A percentile compares a stretch with the other conserved stretches of the same genome.
phyloP scores from a whole-genome alignment of 2,888 invertebrate genomes.

The Apamea crenata region DNA sequence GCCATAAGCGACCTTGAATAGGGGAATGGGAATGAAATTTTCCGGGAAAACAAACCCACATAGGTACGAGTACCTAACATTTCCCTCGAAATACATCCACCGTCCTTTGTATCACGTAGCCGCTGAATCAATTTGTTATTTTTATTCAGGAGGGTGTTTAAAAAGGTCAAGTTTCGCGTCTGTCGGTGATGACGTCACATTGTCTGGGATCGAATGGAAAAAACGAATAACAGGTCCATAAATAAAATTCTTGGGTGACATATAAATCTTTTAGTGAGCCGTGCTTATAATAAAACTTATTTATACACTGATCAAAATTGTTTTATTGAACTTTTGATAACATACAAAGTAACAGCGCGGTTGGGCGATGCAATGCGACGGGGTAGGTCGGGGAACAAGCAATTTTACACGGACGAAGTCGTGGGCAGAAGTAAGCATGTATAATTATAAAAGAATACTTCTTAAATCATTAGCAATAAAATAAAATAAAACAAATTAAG shows the following conservation, averaged over 20 bases:
- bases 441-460: no score
- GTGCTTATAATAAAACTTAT: slow-evolving; percentile 52
- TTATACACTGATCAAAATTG: slow-evolving; percentile 15
- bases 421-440: no score
- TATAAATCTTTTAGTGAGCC: slow-evolving; percentile 63
- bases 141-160: slow-evolving; percentile 48
- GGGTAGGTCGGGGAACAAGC: no score
- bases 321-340: not conserved
- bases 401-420: no score
- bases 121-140: slow-evolving; percentile 55
- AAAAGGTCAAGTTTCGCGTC: slow-evolving; percentile 50
- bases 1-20: not conserved
- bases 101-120: slow-evolving; percentile 30
- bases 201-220: slow-evolving; percentile 63
- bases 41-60: no score
- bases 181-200: slow-evolving; percentile 63
- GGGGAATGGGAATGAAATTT: not conserved
- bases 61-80: not conserved
- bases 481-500: no score
- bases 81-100: not conserved
- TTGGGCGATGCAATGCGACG: no score
- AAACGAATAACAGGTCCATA: slow-evolving; percentile 70
- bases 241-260: slow-evolving; percentile 63
- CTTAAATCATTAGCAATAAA: no score
- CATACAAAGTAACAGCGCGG: no score